Base-by-base conservation (phyloP, 2,797 vertebrate genomes). In the Sus cebifrons region DNA sequence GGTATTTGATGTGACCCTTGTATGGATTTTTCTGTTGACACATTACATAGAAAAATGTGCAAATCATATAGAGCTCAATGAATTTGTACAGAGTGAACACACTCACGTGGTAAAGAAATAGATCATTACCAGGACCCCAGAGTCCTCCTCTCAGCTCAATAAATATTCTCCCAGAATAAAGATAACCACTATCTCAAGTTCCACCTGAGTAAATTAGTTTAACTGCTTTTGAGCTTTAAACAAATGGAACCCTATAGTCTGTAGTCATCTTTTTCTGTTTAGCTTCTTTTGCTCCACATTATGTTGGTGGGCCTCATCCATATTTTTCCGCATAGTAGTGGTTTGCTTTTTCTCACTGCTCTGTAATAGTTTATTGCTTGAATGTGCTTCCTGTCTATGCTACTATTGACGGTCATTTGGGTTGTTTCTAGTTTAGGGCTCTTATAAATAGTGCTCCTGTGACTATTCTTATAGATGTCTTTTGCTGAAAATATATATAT, bases 401-500 rank as follows among this genome's bases (percentile, higher is more conserved):
- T 44, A 40, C 65, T 85, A 6, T 13, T 67, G 68, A 56, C 74
- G 21, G 56, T 54, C 21, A 36, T 90, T 71, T 82, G 56, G n/a
- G 25, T 44, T 64, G 62, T 78, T 96, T 92, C 29, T 58, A 17
- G 3, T 86, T 95, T 44, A 40, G 40, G 18, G 25, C 32, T 87
- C 68, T 84, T 79, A 87, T 84, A 36, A 82, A 62, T 17, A 75
- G 60, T 81, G n/a, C 25, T 52, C 9, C 62, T 62, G 3, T 86
- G 60, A 62, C 18, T 23, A 86, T 60, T 73, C 40, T 73, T 74
- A 18, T n/a, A 25, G 2, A 44, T 49, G 14, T 60, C 11, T 89
- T 92, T 78, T 91, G 86, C 32, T 95, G 29, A 94, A 95, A 83
- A 94, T 44, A 83, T 36, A 64, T 36, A 64, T 16, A 49, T 84